A percentile compares a stretch with the other conserved stretches of the same genome.
These are phyloP conservation scores for Drosophila lowei DNA, from an alignment of 1,140 invertebrate species.

Conservation along the genomic window DNA sequence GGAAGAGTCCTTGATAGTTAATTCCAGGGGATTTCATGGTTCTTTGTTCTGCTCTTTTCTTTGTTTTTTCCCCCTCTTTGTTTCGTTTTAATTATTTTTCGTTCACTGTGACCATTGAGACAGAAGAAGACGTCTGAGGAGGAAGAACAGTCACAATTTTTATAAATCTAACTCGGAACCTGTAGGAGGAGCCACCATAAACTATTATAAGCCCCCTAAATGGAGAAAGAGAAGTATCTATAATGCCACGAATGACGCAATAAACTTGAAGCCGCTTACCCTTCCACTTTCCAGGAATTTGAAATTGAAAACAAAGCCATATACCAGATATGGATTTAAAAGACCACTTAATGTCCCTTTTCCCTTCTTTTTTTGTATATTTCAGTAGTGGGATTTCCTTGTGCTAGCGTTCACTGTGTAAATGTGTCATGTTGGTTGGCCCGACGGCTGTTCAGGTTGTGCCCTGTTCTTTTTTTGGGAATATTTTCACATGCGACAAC, in stretches of 20 bases:
- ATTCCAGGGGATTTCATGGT: conserved; percentile 33
- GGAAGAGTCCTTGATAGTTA: conserved; percentile 13
- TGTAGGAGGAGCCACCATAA: too few relatives aligned
- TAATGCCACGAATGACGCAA: too few relatives aligned
- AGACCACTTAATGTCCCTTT: not conserved
- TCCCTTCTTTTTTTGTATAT: too few relatives aligned
- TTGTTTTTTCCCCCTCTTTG: conserved; percentile 14
- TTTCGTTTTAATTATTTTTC: not conserved
- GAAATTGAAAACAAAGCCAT: too few relatives aligned
- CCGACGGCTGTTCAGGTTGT: conserved; percentile 10
- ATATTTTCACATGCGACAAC: conserved; percentile 23
- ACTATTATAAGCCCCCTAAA: too few relatives aligned
- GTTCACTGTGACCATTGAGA: conserved; percentile 7
- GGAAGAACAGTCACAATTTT: too few relatives aligned
- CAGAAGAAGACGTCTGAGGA: not conserved
- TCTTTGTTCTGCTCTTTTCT: conserved; percentile 10
- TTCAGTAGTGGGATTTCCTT: too few relatives aligned
- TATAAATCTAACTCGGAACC: too few relatives aligned
- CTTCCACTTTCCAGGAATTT: too few relatives aligned
- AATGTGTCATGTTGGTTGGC: conserved; percentile 15
- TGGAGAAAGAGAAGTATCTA: too few relatives aligned
- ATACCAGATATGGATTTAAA: not conserved
- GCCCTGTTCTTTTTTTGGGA: conserved; percentile 9
- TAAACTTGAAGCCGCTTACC: too few relatives aligned
- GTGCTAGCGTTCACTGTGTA: conserved; percentile 15